Evolutionary conservation across 2,113 vertebrate genomes (phyloP), one percentile per base, ranked within the genome.

Genomic region (Rhinichthys klamathensis): DNA sequence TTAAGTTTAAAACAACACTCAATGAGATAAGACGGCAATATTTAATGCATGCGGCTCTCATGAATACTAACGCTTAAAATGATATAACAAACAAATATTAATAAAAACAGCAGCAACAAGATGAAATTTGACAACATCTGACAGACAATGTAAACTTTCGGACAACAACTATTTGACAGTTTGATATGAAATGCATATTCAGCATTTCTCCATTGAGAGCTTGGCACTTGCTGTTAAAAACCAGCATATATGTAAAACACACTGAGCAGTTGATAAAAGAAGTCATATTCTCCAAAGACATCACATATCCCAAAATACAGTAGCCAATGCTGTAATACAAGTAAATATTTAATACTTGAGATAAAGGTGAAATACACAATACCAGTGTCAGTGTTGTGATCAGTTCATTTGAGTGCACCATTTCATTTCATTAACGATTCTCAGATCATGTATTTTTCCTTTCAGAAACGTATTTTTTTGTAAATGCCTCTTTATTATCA

Each of bases 191-290:
- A 70, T 49, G 65, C 56, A 60, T 46, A 44, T 84, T 80, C 44
- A 81, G 67, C 80, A 83, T 81, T 86, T 75, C 30, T 69, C 82
- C 44, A 61, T 44, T 74, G 21, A 85, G 38, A 77, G 61, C 69
- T 69, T 85, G 58, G 56, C 72, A 81, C 54, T 61, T 80, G 80
- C 56, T 58, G 38, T 80, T 70, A 46, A 84, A 51, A 60, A 75
- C 18, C 44, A 54, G 82, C 35, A 25, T 83, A 15, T 79, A 9
- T 6, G 73, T 79, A 84, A 88, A 9, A 63, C 38, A 83, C 41
- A 44, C 51, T 16, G 30, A 58, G 58, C 25, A 84, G 15, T 13
- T 82, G 63, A 85, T 18, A 51, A 84, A 18, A 56, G n/a, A 78
- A 35, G 3, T 46, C 41, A 75, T 41, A 61, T 27, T 25, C 25